phyloP scores from a whole-genome alignment of 1,140 invertebrate species.

The Pachypeltis micranthus region DNA sequence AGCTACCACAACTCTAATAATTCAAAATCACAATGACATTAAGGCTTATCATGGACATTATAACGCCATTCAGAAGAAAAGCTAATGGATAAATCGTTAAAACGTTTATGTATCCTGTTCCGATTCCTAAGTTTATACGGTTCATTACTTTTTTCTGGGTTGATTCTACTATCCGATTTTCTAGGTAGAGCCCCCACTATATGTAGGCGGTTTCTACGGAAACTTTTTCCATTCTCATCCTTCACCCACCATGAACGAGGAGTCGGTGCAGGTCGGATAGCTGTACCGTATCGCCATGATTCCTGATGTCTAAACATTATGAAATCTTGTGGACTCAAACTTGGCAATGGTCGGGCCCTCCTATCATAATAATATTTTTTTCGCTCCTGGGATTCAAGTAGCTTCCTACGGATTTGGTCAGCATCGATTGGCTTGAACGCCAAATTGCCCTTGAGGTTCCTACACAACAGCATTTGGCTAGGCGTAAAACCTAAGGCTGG shows the following conservation, averaged over 20 bases:
- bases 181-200: no score
- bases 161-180: no score
- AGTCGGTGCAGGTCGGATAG: neutral
- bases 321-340: neutral
- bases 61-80: no score
- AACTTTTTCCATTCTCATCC: slow-evolving; percentile 1
- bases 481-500: slow-evolving; percentile 5
- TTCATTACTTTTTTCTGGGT: no score
- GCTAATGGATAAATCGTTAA: no score
- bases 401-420: neutral
- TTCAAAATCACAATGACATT: no score
- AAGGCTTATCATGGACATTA: no score
- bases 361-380: neutral
- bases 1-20: no score
- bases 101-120: neutral
- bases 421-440: neutral
- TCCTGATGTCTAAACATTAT: slow-evolving; percentile 4
- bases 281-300: neutral
- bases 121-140: neutral
- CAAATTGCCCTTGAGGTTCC: neutral
- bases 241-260: slow-evolving; percentile 6
- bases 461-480: neutral
- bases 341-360: neutral
- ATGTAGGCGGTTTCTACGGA: slow-evolving; percentile 1
- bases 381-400: neutral